A percentile compares a stretch with the other conserved stretches of the same genome.
phyloP scores from a whole-genome alignment of 2,113 vertebrate genomes.

The Tetrax tetrax region DNA sequence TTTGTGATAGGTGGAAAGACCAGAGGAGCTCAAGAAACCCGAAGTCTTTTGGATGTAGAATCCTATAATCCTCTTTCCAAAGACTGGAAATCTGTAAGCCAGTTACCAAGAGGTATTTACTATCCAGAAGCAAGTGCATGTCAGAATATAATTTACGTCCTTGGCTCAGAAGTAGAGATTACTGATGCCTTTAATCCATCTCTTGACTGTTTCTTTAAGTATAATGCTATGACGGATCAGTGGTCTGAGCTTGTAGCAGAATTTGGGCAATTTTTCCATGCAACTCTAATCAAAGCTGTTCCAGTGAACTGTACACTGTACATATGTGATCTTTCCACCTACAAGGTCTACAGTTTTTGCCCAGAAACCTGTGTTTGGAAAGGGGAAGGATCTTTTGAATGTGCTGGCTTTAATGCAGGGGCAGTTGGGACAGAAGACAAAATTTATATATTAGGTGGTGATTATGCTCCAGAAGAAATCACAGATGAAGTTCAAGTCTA shows the following conservation, averaged over 20 bases:
- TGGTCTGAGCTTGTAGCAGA: conserved; percentile 95
- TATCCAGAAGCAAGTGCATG: conserved; percentile 93
- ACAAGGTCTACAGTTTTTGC: conserved; percentile 97
- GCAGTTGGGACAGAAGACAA: conserved; percentile 90
- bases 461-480: conserved; percentile 96
- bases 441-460: conserved; percentile 96
- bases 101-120: conserved; percentile 89
- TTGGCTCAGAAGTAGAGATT: conserved; percentile 93
- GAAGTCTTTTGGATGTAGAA: conserved; percentile 90
- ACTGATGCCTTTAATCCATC: conserved; percentile 95
- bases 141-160: conserved; percentile 87
- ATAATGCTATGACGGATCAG: conserved; percentile 87
- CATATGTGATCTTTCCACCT: conserved; percentile 96
- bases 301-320: conserved; percentile 88
- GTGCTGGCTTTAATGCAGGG: conserved; percentile 96
- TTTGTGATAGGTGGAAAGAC: conserved; percentile 95
- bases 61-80: conserved; percentile 87
- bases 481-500: conserved; percentile 97
- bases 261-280: conserved; percentile 96
- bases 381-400: conserved; percentile 95
- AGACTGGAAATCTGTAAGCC: conserved; percentile 87
- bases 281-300: conserved; percentile 93
- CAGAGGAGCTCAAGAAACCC: conserved; percentile 81
- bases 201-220: conserved; percentile 94
- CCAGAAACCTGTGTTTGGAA: conserved; percentile 94